phyloP scores from a whole-genome alignment of 2,888 invertebrate genomes.

The Nomada hirtipes region DNA sequence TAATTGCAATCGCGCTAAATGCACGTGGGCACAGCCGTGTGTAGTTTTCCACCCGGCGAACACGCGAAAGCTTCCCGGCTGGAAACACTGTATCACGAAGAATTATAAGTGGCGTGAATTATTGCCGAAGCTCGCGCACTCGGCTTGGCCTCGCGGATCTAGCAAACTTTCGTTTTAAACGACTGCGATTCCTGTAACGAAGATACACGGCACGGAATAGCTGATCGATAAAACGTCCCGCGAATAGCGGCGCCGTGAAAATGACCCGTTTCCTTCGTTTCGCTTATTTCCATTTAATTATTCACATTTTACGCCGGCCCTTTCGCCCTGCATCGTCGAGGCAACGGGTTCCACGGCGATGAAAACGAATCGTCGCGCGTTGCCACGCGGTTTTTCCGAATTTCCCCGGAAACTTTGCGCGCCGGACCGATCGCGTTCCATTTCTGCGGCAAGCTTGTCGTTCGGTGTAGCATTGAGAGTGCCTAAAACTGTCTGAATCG shows the following conservation, averaged over 20 bases:
- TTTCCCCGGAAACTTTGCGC: too few relatives aligned
- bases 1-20: slow-evolving; percentile 19
- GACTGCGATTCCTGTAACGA: slow-evolving; percentile 36
- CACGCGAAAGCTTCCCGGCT: slow-evolving; percentile 2
- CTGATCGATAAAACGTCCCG: slow-evolving; percentile 16
- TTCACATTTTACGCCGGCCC: not conserved
- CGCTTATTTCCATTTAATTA: not conserved
- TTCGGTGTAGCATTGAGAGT: not conserved
- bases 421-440: too few relatives aligned
- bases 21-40: slow-evolving; percentile 17
- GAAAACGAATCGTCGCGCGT: too few relatives aligned
- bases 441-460: not conserved
- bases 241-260: slow-evolving; percentile 9
- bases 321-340: not conserved
- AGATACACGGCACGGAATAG: slow-evolving; percentile 26
- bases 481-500: slow-evolving; percentile 8
- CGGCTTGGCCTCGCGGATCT: not conserved
- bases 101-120: slow-evolving; percentile 31
- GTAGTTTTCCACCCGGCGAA: slow-evolving; percentile 32
- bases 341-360: too few relatives aligned
- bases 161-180: slow-evolving; percentile 34
- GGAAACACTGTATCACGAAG: slow-evolving; percentile 21
- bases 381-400: too few relatives aligned
- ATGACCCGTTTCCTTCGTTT: not conserved
- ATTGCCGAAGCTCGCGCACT: not conserved